Conservation (phyloP, 1,140 invertebrate genomes). For the Drosophila pruinosa region DNA sequence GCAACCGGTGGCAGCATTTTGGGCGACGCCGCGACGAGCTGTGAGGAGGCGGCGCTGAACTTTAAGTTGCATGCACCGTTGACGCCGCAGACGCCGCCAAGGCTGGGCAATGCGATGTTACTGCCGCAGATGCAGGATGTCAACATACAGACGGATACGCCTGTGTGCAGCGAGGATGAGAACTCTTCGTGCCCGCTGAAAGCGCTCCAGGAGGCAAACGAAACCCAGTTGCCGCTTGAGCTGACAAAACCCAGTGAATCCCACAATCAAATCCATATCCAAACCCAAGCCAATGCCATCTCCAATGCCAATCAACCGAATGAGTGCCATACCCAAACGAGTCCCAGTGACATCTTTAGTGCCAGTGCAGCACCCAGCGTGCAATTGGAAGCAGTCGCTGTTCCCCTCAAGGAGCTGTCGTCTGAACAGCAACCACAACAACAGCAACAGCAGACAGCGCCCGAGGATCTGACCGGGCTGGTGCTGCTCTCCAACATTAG, state of each 20-base stretch:
- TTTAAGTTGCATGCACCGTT: slow-evolving; percentile 67
- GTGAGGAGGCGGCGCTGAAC: slow-evolving; percentile 65
- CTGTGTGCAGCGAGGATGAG: slow-evolving; percentile 83
- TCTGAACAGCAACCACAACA: neutral
- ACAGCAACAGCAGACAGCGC: slow-evolving; percentile 31
- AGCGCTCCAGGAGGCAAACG: slow-evolving; percentile 36
- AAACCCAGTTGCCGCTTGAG: slow-evolving; percentile 62
- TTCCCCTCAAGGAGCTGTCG: slow-evolving; percentile 8
- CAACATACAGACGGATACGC: slow-evolving; percentile 90
- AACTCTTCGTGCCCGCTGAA: slow-evolving; percentile 61
- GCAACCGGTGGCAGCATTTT: slow-evolving; percentile 20
- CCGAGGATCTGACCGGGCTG: slow-evolving; percentile 89
- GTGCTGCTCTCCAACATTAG: slow-evolving; percentile 91
- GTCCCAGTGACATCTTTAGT: slow-evolving; percentile 62
- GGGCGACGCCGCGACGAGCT: slow-evolving; percentile 34
- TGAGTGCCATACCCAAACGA: slow-evolving; percentile 75
- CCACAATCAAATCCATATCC: neutral
- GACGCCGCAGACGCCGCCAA: slow-evolving; percentile 60
- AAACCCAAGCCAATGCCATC: slow-evolving; percentile 3
- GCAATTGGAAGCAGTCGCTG: slow-evolving; percentile 6
- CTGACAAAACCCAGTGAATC: slow-evolving; percentile 70
- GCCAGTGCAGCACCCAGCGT: slow-evolving; percentile 51
- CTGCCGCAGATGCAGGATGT: slow-evolving; percentile 88
- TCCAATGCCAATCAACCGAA: slow-evolving; percentile 49
- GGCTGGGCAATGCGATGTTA: slow-evolving; percentile 32